These are phyloP conservation scores for Eulithis prunata DNA, from an alignment of 2,888 invertebrate species.

Conservation along the genomic window DNA sequence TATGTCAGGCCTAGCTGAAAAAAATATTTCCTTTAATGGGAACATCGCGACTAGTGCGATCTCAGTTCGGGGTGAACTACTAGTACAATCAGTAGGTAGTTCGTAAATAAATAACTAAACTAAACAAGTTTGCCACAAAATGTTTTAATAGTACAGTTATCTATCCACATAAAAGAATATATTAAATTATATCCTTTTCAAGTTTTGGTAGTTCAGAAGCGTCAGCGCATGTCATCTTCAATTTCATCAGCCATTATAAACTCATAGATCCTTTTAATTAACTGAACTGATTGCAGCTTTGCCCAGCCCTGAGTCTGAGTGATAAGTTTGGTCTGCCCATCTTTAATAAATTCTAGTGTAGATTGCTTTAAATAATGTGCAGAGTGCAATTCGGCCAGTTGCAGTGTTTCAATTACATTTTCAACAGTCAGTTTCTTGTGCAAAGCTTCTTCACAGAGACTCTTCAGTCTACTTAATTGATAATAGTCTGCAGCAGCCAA, in stretches of 20 bases:
- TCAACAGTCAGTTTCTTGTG: slow-evolving; percentile 75
- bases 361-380: slow-evolving; percentile 66
- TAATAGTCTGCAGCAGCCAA: slow-evolving; percentile 78
- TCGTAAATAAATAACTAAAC: too few species aligned
- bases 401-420: slow-evolving; percentile 75
- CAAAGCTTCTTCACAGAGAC: slow-evolving; percentile 73
- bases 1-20: too few species aligned
- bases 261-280: slow-evolving; percentile 76
- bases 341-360: slow-evolving; percentile 75
- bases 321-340: slow-evolving; percentile 73
- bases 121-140: too few species aligned
- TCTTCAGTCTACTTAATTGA: slow-evolving; percentile 70
- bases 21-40: too few species aligned
- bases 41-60: too few species aligned
- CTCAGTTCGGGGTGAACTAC: too few species aligned
- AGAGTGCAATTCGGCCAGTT: slow-evolving; percentile 74
- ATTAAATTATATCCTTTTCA: too few species aligned
- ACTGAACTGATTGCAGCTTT: slow-evolving; percentile 69
- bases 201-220: too few species aligned
- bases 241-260: slow-evolving; percentile 72
- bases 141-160: too few species aligned
- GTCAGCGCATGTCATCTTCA: slow-evolving; percentile 55
- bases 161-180: too few species aligned
- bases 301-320: slow-evolving; percentile 76
- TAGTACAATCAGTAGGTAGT: too few species aligned